These are phyloP conservation scores for Habrosyne pyritoides DNA, from an alignment of 2,888 invertebrate species.

Conservation along the genomic window DNA sequence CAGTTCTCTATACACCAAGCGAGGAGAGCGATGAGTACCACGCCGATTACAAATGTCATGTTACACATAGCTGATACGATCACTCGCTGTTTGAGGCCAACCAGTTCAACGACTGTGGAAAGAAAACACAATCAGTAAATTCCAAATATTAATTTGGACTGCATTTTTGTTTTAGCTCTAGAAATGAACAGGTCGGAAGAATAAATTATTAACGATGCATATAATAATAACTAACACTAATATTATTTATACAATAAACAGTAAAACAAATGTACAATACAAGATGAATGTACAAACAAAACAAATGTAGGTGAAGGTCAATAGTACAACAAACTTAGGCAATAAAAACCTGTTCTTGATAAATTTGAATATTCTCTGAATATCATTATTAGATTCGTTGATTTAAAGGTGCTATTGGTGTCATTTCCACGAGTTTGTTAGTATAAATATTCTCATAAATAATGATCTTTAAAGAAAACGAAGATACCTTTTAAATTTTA, in stretches of 20 bases:
- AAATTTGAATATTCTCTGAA: background rate
- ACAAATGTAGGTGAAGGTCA: background rate
- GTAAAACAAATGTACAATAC: background rate
- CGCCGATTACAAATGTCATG: slow-evolving; percentile 90
- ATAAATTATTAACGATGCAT: background rate
- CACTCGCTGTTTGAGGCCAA: slow-evolving; percentile 89
- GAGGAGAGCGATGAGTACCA: slow-evolving; percentile 87
- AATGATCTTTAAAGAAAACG: background rate
- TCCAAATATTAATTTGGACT: background rate
- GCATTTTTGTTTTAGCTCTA: too few relatives aligned
- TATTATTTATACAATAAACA: too few relatives aligned
- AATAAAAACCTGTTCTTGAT: background rate
- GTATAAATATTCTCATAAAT: background rate
- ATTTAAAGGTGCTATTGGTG: background rate
- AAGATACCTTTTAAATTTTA: too few relatives aligned
- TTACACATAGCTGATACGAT: slow-evolving; percentile 89
- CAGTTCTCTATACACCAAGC: slow-evolving; percentile 90
- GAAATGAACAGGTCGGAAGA: too few relatives aligned
- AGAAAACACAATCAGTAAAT: slow-evolving; percentile 22
- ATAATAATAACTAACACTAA: too few relatives aligned
- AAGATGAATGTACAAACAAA: background rate
- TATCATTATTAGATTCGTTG: background rate
- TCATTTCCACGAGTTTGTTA: background rate
- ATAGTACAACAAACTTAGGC: background rate
- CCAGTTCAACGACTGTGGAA: slow-evolving; percentile 88